Conservation (phyloP, 2,797 vertebrate species). For the Betta splendens region DNA sequence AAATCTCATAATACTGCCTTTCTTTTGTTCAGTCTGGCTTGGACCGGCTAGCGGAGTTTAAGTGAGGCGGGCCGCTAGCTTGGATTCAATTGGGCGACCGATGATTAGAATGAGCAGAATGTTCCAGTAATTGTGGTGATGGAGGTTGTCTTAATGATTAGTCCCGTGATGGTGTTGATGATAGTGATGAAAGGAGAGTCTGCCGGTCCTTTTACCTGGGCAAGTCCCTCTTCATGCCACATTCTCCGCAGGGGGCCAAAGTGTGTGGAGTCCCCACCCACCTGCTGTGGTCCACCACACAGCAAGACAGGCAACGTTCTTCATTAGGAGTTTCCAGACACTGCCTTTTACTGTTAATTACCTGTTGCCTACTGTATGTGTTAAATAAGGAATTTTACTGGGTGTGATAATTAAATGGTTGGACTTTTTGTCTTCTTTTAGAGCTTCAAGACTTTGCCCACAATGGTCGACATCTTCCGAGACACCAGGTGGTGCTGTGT, state of each 20-base stretch:
- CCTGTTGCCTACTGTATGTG: not conserved
- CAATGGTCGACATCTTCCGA: constrained; percentile 87
- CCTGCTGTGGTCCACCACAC: constrained; percentile 65
- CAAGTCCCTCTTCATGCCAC: constrained; percentile 50
- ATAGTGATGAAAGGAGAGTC: constrained; percentile 18
- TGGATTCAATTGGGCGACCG: too few relatives aligned
- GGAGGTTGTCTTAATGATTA: not conserved
- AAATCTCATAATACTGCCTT: too few relatives aligned
- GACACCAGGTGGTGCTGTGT: constrained; percentile 91
- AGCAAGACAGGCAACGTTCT: constrained; percentile 30
- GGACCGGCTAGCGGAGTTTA: too few relatives aligned
- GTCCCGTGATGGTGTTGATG: constrained; percentile 16
- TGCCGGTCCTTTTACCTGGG: constrained; percentile 40
- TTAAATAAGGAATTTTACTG: not conserved
- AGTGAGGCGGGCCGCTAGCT: too few relatives aligned
- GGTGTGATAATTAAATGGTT: not conserved
- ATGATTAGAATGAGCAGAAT: too few relatives aligned
- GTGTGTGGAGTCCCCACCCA: constrained; percentile 71
- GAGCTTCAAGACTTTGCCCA: constrained; percentile 92
- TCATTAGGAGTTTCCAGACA: constrained; percentile 48
- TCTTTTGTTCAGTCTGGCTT: too few relatives aligned
- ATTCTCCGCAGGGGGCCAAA: constrained; percentile 39
- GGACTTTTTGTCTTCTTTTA: constrained; percentile 54
- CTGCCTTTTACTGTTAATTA: not conserved
- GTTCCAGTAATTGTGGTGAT: not conserved